phyloP scores from a whole-genome alignment of 1,140 invertebrate genomes.

The Listronotus oregonensis region DNA sequence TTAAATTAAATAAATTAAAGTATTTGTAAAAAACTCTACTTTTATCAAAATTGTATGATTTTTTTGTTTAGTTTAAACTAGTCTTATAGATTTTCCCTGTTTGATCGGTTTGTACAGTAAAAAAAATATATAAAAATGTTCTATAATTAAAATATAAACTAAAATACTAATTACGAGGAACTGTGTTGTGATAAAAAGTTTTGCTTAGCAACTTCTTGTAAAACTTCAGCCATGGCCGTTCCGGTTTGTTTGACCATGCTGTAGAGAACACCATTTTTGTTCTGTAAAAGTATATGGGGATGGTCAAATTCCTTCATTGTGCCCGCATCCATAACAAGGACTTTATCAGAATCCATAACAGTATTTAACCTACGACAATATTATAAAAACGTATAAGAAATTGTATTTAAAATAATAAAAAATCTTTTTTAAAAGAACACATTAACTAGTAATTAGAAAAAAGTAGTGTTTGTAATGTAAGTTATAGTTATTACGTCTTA shows the following conservation, averaged over 20 bases:
- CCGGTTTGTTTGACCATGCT: slow-evolving; percentile 72
- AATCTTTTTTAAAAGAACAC: no score
- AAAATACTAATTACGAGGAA: not conserved
- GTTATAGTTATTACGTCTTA: no score
- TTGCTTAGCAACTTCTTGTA: slow-evolving; percentile 65
- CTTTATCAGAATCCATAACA: slow-evolving; percentile 71
- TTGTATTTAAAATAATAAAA: no score
- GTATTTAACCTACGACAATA: slow-evolving; percentile 63
- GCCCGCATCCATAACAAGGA: slow-evolving; percentile 76
- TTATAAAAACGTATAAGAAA: no score
- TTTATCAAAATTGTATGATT: no score
- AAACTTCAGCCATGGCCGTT: slow-evolving; percentile 63
- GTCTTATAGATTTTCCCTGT: no score
- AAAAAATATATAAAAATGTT: no score
- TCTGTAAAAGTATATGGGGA: slow-evolving; percentile 65
- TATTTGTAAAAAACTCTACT: no score
- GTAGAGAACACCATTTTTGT: slow-evolving; percentile 62
- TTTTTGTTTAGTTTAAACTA: no score
- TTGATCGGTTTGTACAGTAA: no score
- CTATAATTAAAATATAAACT: not conserved
- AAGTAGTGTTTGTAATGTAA: not conserved
- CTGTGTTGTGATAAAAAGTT: slow-evolving; percentile 11
- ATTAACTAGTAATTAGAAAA: no score
- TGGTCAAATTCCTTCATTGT: slow-evolving; percentile 65
- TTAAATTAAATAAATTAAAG: no score